A percentile compares a stretch with the other conserved stretches of the same genome.
phyloP scores from a whole-genome alignment of 2,113 vertebrate genomes.

The Antennarius striatus region DNA sequence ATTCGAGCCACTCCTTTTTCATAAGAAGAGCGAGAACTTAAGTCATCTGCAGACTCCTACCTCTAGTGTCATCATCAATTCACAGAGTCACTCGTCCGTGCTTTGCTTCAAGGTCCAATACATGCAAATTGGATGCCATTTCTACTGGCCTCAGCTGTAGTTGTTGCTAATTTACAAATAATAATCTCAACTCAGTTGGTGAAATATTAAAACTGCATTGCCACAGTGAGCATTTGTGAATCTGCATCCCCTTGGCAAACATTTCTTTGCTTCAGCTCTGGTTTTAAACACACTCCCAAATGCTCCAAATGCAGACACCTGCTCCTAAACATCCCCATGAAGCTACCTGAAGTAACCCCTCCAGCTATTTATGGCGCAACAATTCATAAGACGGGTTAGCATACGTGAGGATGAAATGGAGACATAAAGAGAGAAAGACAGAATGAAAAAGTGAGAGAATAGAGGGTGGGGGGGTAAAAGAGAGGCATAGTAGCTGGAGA shows the following conservation, averaged over 20 bases:
- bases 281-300: conserved; percentile 25
- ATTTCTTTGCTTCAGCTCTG: conserved; percentile 39
- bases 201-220: too few relatives aligned
- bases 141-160: too few relatives aligned
- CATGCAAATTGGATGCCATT: too few relatives aligned
- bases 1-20: too few relatives aligned
- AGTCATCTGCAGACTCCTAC: too few relatives aligned
- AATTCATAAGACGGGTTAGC: conserved; percentile 33
- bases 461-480: conserved; percentile 11
- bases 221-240: conserved; percentile 1
- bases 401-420: conserved; percentile 28
- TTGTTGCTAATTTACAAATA: too few relatives aligned
- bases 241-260: conserved; percentile 3
- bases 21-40: too few relatives aligned
- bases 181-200: too few relatives aligned
- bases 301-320: conserved; percentile 13
- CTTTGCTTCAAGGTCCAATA: too few relatives aligned
- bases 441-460: background rate
- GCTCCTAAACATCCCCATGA: conserved; percentile 26
- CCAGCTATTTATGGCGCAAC: conserved; percentile 50
- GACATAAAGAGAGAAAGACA: background rate
- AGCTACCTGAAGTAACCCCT: conserved; percentile 32
- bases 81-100: too few relatives aligned
- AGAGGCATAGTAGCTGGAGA: conserved; percentile 22
- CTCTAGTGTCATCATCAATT: too few relatives aligned